phyloP scores from a whole-genome alignment of 2,113 vertebrate genomes.

The Bubo blakistoni region DNA sequence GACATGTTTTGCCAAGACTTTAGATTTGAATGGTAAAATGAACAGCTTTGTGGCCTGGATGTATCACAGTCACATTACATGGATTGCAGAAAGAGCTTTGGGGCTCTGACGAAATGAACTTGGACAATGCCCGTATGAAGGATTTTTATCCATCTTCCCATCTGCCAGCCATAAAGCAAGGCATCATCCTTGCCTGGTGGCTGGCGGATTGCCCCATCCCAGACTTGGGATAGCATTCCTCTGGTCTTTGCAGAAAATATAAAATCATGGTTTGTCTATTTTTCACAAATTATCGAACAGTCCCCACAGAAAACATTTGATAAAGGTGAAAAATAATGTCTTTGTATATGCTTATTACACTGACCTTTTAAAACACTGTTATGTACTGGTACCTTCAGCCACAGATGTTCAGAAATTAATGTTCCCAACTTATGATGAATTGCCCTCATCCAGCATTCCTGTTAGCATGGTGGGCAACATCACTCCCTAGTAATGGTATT shows the following conservation, averaged over 20 bases:
- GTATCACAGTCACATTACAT: not conserved
- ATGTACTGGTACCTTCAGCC: not conserved
- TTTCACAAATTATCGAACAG: not conserved
- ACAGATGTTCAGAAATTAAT: slow-evolving; percentile 30
- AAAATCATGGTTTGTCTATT: not conserved
- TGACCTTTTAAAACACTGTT: slow-evolving; percentile 5
- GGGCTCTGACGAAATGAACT: not conserved
- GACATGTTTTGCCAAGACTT: not conserved
- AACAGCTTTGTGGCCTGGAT: not conserved
- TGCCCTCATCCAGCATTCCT: not conserved
- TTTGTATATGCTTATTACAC: not conserved
- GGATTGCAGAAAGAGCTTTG: not conserved
- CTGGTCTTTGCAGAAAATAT: not conserved
- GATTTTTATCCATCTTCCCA: not conserved
- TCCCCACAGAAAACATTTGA: slow-evolving; percentile 1
- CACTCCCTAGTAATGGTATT: not conserved
- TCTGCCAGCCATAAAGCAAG: not conserved
- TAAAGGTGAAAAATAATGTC: not conserved
- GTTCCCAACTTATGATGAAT: not conserved
- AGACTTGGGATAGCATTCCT: not conserved
- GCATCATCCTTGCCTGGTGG: not conserved
- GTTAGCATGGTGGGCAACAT: not conserved
- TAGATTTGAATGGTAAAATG: not conserved
- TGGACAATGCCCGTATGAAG: not conserved
- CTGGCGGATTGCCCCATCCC: not conserved